Percentiles rank a stretch among this genome's conserved stretches.
Conservation (phyloP, 30 jellyfish, hydroid and myxozoan genomes). For the Turritopsis dohrnii region DNA sequence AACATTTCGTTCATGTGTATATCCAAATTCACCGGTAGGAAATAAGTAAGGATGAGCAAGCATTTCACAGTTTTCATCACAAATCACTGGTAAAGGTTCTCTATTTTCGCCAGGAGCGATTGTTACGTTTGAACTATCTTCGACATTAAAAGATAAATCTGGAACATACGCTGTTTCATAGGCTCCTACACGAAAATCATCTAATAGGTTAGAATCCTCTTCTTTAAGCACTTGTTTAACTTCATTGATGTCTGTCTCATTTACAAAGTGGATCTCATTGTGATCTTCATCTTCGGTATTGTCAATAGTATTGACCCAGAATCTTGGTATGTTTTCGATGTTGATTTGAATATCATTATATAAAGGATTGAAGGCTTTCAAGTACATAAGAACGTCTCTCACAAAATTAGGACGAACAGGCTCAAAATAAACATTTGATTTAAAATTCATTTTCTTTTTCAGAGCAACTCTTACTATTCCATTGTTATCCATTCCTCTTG, state of each 20-base stretch:
- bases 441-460: constrained; percentile 22
- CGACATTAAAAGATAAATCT: not conserved
- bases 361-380: not conserved
- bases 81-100: constrained; percentile 18
- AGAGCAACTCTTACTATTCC: constrained; percentile 25
- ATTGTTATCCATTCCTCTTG: constrained; percentile 34
- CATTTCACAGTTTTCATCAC: constrained; percentile 24
- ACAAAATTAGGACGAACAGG: constrained; percentile 21
- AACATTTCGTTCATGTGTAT: constrained; percentile 2
- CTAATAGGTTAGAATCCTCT: constrained; percentile 22
- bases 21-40: constrained; percentile 32
- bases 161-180: constrained; percentile 18
- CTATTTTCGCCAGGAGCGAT: constrained; percentile 23
- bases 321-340: not conserved
- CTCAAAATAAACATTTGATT: constrained; percentile 26
- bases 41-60: constrained; percentile 33
- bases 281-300: constrained; percentile 4
- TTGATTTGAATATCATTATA: constrained; percentile 4
- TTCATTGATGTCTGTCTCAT: not conserved
- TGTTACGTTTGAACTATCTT: constrained; percentile 2
- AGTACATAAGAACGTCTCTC: not conserved
- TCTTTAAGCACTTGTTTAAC: constrained; percentile 7
- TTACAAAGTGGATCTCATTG: constrained; percentile 10
- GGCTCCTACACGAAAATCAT: constrained; percentile 15
- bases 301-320: constrained; percentile 7